Percentiles rank a stretch among this genome's conserved stretches.
Conservation (phyloP, 53 echinoderm and acorn worm genomes). For the Glandiceps talaboti region DNA sequence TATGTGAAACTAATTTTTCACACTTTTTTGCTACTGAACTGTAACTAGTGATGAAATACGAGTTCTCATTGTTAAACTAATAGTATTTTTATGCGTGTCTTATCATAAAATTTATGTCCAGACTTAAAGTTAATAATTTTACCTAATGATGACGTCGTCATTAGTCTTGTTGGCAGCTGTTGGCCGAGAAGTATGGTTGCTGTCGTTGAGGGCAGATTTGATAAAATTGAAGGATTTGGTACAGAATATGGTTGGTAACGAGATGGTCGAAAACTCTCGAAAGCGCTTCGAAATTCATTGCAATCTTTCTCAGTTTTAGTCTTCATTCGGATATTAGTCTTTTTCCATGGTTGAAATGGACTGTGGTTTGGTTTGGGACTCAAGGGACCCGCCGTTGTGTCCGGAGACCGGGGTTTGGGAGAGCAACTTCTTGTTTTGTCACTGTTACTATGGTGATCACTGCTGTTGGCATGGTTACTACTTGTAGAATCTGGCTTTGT, state of each 20-base stretch:
- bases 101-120: no score
- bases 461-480: slow-evolving; percentile 19
- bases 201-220: neutral
- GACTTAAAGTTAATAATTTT: no score
- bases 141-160: no score
- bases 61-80: no score
- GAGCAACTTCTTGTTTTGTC: neutral
- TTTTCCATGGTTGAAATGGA: slow-evolving; percentile 91
- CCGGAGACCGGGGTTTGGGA: neutral
- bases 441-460: slow-evolving; percentile 15
- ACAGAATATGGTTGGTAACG: neutral
- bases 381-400: slow-evolving; percentile 7
- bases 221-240: neutral
- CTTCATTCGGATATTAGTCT: no score
- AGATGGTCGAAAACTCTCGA: neutral
- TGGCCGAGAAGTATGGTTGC: neutral
- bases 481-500: slow-evolving; percentile 15
- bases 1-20: no score
- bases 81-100: no score
- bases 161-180: neutral
- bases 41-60: no score
- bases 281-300: neutral
- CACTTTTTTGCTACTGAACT: no score
- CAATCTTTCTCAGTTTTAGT: neutral
- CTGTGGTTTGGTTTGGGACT: slow-evolving; percentile 47